A percentile compares a stretch with the other conserved stretches of the same genome.
Evolutionary conservation across 2,113 vertebrate species (phyloP).

Genomic region (Sorex fumeus): DNA sequence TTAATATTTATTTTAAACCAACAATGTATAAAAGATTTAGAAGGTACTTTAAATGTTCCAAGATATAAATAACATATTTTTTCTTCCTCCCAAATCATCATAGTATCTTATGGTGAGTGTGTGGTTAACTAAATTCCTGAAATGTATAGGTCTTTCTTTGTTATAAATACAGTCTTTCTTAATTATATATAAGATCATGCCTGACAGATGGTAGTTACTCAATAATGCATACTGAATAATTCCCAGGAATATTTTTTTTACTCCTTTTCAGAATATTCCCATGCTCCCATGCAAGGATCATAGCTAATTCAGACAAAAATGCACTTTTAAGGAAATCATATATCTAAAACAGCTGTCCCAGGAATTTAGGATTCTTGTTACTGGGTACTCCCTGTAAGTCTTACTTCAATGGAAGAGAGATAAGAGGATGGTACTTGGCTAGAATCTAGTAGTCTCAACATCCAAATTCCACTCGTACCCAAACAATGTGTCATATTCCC

Average conservation of each 20-base stretch:
- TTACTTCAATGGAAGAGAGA: neutral
- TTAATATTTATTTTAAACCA: constrained; percentile 59
- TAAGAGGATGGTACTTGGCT: neutral
- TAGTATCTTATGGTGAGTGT: neutral
- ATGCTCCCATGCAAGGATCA: neutral
- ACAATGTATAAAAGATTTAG: neutral
- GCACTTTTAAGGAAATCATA: neutral
- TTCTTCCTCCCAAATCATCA: neutral
- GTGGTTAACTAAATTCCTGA: neutral
- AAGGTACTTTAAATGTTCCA: constrained; percentile 24
- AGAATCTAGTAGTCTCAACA: neutral
- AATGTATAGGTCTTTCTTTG: neutral
- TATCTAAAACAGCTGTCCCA: neutral
- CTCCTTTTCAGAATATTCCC: neutral
- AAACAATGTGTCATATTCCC: neutral
- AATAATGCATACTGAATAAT: neutral
- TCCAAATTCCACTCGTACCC: neutral
- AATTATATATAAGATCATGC: neutral
- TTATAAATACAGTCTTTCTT: too few relatives aligned
- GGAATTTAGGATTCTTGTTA: neutral
- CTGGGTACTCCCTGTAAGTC: neutral
- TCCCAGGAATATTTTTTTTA: neutral
- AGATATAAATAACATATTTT: neutral
- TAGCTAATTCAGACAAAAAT: neutral
- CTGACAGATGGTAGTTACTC: neutral